These are phyloP conservation scores for Pocillopora damicornis DNA, from an alignment of 64 coral and sea anemone genomes.

Conservation along the genomic window DNA sequence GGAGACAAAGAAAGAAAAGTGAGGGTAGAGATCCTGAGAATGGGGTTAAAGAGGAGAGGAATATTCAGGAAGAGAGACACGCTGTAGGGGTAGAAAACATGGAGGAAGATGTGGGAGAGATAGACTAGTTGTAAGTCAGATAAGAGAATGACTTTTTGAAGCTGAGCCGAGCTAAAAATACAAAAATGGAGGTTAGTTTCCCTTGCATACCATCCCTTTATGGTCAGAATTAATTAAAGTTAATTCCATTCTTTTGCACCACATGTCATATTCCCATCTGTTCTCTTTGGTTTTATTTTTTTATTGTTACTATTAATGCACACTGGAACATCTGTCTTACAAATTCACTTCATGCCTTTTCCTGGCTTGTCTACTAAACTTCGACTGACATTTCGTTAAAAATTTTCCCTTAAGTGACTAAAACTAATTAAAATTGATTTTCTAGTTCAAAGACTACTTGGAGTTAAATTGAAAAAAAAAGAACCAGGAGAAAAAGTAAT, in stretches of 20 bases:
- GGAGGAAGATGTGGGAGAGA: constrained; percentile 29
- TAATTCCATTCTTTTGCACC: background rate
- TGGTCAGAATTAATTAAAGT: background rate
- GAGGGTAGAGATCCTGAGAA: constrained; percentile 25
- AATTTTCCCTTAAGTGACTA: too few relatives aligned
- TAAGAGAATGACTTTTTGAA: background rate
- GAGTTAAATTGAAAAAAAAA: too few relatives aligned
- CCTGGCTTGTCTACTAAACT: too few relatives aligned
- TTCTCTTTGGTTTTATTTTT: background rate
- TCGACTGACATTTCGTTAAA: too few relatives aligned
- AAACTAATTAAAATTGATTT: too few relatives aligned
- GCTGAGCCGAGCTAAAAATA: background rate
- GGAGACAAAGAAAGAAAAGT: constrained; percentile 25
- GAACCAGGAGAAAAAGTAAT: too few relatives aligned
- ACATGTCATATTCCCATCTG: background rate
- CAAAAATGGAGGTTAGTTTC: background rate
- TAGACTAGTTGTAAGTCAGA: background rate
- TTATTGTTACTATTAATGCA: background rate
- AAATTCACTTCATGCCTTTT: background rate
- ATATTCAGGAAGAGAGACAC: constrained; percentile 24
- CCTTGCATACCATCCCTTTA: background rate
- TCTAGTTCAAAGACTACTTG: too few relatives aligned
- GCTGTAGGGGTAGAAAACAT: constrained; percentile 31
- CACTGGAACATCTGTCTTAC: background rate
- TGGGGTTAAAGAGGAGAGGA: constrained; percentile 41